phyloP scores from a whole-genome alignment of 2,888 invertebrate genomes.

The Sarcophaga carnaria region DNA sequence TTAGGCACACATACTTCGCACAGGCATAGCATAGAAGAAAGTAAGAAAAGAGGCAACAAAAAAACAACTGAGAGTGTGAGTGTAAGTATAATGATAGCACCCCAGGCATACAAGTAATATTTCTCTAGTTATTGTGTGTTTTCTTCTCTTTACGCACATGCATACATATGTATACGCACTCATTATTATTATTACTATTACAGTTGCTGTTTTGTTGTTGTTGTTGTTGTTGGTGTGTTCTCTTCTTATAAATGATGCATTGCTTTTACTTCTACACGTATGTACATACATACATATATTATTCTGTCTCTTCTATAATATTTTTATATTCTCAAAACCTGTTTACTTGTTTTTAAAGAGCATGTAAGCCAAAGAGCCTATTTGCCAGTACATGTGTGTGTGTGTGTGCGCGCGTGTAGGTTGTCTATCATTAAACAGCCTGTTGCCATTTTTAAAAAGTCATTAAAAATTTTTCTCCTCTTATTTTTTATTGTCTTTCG shows the following conservation, averaged over 20 bases:
- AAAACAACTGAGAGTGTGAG: too few relatives aligned
- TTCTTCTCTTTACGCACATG: conserved; percentile 26
- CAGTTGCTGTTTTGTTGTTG: too few relatives aligned
- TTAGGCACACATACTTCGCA: background rate
- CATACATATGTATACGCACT: background rate
- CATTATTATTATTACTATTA: conserved; percentile 6
- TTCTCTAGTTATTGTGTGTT: conserved; percentile 44
- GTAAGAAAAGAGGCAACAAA: background rate
- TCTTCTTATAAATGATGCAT: conserved; percentile 59
- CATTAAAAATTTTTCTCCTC: conserved; percentile 33
- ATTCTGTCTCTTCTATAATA: background rate
- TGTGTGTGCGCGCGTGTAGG: background rate
- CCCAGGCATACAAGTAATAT: conserved; percentile 58
- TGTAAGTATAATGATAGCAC: conserved; percentile 46
- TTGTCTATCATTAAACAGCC: conserved; percentile 21
- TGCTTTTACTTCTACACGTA: conserved; percentile 38
- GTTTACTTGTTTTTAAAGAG: background rate
- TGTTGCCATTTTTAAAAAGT: conserved; percentile 50
- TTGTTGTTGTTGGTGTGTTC: background rate
- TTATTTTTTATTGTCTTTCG: background rate
- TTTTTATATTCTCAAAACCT: conserved; percentile 26
- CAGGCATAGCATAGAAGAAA: background rate
- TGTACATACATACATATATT: background rate
- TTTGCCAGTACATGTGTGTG: background rate
- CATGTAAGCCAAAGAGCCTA: background rate